Conservation (phyloP, 2,113 vertebrate species). For the Struthidea cinerea region DNA sequence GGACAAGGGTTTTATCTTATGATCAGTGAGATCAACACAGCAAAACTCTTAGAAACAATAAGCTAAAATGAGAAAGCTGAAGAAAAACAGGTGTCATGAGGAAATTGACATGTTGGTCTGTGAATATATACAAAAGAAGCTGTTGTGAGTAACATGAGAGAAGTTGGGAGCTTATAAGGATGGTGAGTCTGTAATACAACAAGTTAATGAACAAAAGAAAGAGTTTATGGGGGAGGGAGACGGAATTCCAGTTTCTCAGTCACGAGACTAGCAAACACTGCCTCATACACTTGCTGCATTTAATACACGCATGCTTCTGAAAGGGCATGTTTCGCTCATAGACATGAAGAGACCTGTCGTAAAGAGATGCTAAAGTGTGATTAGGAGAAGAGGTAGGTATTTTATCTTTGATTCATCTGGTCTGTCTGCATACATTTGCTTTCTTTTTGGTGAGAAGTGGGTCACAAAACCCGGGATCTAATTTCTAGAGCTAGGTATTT, state of each 20-base stretch:
- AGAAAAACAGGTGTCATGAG: neutral
- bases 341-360: neutral
- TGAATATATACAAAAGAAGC: neutral
- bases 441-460: neutral
- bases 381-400: neutral
- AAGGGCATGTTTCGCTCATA: neutral
- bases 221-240: neutral
- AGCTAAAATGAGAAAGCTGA: neutral
- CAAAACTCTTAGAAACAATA: neutral
- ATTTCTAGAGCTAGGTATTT: neutral
- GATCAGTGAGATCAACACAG: neutral
- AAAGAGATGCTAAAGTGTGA: neutral
- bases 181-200: neutral
- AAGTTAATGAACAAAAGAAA: neutral
- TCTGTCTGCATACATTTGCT: neutral
- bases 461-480: neutral
- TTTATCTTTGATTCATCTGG: neutral
- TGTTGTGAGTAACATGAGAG: neutral
- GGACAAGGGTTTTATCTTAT: neutral
- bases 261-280: neutral
- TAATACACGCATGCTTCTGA: neutral
- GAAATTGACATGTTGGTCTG: neutral
- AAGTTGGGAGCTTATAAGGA: neutral
- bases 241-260: constrained; percentile 36
- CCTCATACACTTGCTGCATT: neutral